phyloP scores from a whole-genome alignment of 2,888 invertebrate genomes.

The Chymomyza procnemis region DNA sequence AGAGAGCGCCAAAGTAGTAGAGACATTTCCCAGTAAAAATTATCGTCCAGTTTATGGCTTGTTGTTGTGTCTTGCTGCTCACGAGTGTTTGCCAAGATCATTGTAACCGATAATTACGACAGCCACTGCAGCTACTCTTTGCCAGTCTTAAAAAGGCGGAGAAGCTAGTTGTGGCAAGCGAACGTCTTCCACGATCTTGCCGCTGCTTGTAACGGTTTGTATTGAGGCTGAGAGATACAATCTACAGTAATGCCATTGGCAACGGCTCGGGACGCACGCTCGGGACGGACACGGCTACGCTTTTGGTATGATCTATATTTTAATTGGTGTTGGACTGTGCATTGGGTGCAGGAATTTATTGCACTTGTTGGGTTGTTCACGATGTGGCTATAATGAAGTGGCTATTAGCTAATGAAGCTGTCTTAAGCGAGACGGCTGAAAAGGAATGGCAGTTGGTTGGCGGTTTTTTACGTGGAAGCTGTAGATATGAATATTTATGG shows the following conservation, averaged over 20 bases:
- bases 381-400: slow-evolving; percentile 45
- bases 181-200: slow-evolving; percentile 57
- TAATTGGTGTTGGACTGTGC: slow-evolving; percentile 52
- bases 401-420: slow-evolving; percentile 68
- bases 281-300: slow-evolving; percentile 4
- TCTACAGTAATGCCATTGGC: slow-evolving; percentile 20
- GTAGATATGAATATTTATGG: slow-evolving; percentile 23
- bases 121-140: slow-evolving; percentile 1
- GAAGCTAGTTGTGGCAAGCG: slow-evolving; percentile 42
- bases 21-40: slow-evolving; percentile 32
- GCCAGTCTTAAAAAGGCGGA: too few relatives aligned
- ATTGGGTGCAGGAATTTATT: slow-evolving; percentile 28
- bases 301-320: slow-evolving; percentile 66
- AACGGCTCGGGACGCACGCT: background rate
- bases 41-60: slow-evolving; percentile 55
- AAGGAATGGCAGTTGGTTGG: background rate
- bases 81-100: slow-evolving; percentile 30
- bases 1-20: too few relatives aligned
- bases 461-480: background rate
- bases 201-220: slow-evolving; percentile 55
- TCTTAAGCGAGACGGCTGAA: slow-evolving; percentile 14
- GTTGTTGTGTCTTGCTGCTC: slow-evolving; percentile 47
- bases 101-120: slow-evolving; percentile 31
- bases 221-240: slow-evolving; percentile 39
- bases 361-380: slow-evolving; percentile 16